Evolutionary conservation across 2,113 vertebrate species (phyloP).

Genomic region (Perca flavescens): DNA sequence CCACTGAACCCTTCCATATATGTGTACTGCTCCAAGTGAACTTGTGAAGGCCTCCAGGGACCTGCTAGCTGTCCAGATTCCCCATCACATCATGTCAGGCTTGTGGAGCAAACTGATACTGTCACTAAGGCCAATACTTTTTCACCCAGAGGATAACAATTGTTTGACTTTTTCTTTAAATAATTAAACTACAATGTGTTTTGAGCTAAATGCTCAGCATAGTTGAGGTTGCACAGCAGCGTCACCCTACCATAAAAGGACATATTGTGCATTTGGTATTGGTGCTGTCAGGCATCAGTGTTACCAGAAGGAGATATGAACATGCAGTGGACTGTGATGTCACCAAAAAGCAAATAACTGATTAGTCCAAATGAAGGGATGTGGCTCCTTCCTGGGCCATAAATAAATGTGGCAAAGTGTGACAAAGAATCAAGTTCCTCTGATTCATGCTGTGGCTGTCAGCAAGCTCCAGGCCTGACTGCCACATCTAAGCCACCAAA

Average conservation of each 20-base stretch:
- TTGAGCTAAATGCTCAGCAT: not conserved
- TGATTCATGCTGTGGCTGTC: slow-evolving; percentile 66
- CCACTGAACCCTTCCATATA: slow-evolving; percentile 56
- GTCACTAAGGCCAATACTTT: no score
- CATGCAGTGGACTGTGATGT: slow-evolving; percentile 33
- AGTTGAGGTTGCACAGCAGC: not conserved
- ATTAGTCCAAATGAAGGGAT: slow-evolving; percentile 62
- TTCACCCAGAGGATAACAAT: not conserved
- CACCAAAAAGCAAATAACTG: slow-evolving; percentile 54
- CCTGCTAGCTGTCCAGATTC: slow-evolving; percentile 27
- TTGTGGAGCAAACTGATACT: slow-evolving; percentile 2
- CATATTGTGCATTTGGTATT: slow-evolving; percentile 38
- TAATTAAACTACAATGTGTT: not conserved
- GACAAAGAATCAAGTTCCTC: slow-evolving; percentile 56
- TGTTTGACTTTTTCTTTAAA: slow-evolving; percentile 1
- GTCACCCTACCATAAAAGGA: not conserved
- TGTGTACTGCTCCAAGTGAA: not conserved
- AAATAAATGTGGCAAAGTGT: slow-evolving; percentile 53
- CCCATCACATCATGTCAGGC: slow-evolving; percentile 22
- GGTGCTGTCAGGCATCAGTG: slow-evolving; percentile 37
- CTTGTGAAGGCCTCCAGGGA: slow-evolving; percentile 35
- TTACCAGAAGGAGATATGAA: slow-evolving; percentile 31
- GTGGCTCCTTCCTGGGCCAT: slow-evolving; percentile 41
- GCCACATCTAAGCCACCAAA: slow-evolving; percentile 72
- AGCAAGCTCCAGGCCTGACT: slow-evolving; percentile 62